Conservation (phyloP, 2,797 vertebrate species). For the Bothrops alternatus region DNA sequence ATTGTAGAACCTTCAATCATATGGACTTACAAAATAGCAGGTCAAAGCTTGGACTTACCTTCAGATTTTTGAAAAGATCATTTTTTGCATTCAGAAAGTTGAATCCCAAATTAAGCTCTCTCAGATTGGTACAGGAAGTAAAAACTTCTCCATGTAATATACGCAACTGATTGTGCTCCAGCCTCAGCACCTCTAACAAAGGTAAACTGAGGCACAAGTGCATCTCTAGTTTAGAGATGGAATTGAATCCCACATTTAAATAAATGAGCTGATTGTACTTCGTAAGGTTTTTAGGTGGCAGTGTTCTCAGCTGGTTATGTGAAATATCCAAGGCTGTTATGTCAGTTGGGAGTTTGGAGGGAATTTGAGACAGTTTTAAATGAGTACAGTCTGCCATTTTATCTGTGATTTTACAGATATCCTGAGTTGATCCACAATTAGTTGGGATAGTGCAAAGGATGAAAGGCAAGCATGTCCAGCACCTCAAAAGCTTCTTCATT, state of each 20-base stretch:
- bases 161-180: conserved; percentile 82
- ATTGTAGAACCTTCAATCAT: background rate
- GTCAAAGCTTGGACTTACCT: conserved; percentile 60
- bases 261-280: conserved; percentile 75
- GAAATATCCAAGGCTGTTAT: conserved; percentile 85
- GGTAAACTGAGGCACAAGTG: conserved; percentile 76
- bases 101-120: conserved; percentile 73
- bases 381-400: conserved; percentile 87
- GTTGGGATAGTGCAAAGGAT: conserved; percentile 34
- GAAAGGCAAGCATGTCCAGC: conserved; percentile 37
- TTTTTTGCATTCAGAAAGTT: conserved; percentile 80
- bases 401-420: conserved; percentile 66
- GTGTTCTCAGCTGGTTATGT: conserved; percentile 80
- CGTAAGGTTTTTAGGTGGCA: conserved; percentile 71
- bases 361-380: conserved; percentile 77
- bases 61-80: conserved; percentile 75
- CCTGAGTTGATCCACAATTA: conserved; percentile 12
- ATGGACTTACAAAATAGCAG: conserved; percentile 4
- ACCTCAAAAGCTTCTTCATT: conserved; percentile 28
- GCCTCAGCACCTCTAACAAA: conserved; percentile 73
- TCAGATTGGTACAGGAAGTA: conserved; percentile 73
- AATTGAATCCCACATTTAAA: conserved; percentile 82
- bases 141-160: conserved; percentile 74
- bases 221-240: conserved; percentile 75
- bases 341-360: conserved; percentile 80